Conservation (phyloP, 2,888 invertebrate genomes). For the Nomada goodeniana region DNA sequence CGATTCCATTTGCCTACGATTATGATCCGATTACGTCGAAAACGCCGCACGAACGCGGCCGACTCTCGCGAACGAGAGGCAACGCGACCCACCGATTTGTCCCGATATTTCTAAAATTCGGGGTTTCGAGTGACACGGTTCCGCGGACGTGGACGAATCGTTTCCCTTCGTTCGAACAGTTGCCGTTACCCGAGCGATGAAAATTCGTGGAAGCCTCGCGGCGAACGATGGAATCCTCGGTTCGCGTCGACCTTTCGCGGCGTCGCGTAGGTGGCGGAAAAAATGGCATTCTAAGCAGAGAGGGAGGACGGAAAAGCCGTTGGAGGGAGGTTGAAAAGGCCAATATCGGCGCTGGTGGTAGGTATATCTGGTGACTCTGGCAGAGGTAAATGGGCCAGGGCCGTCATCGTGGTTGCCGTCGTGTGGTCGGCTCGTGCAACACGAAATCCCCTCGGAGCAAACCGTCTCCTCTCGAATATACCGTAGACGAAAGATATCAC, state of each 20-base stretch:
- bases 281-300: neutral
- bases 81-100: conserved; percentile 12
- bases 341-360: conserved; percentile 62
- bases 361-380: conserved; percentile 50
- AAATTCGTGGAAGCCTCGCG: conserved; percentile 10
- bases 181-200: neutral
- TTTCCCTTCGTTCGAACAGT: too few species aligned
- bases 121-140: too few species aligned
- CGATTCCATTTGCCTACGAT: conserved; percentile 63
- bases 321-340: conserved; percentile 60
- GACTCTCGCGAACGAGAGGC: conserved; percentile 20
- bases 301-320: conserved; percentile 8
- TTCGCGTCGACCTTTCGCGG: conserved; percentile 48
- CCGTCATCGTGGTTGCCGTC: conserved; percentile 62
- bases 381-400: conserved; percentile 78
- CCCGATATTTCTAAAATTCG: neutral
- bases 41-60: conserved; percentile 29
- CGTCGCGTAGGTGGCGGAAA: conserved; percentile 47
- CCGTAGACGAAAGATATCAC: conserved; percentile 74
- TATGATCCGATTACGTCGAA: conserved; percentile 60
- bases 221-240: conserved; percentile 12
- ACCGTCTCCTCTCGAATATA: conserved; percentile 34
- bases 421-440: conserved; percentile 61
- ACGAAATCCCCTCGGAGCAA: conserved; percentile 72
- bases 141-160: too few species aligned